Evolutionary conservation across 1,140 invertebrate species (phyloP).

Genomic region (Holcopasites calliopsidis): DNA sequence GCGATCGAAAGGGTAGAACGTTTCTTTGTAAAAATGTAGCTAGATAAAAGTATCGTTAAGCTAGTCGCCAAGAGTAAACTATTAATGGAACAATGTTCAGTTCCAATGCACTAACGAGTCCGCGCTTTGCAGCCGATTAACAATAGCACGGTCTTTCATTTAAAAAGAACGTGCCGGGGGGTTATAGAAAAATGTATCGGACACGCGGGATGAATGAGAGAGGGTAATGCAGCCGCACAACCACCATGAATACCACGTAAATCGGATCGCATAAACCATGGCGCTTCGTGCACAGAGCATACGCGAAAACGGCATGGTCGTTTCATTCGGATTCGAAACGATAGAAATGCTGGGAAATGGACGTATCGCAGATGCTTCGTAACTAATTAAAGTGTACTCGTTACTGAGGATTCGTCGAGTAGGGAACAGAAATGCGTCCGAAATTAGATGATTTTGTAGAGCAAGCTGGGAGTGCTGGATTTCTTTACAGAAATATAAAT

Average conservation of each 20-base stretch:
- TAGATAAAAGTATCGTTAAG: no score
- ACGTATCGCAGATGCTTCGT: conserved; percentile 22
- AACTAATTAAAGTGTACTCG: conserved; percentile 33
- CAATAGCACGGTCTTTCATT: conserved; percentile 19
- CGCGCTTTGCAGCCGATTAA: conserved; percentile 13
- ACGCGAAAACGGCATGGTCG: not conserved
- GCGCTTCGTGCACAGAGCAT: not conserved
- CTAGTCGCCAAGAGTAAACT: no score
- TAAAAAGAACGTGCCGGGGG: not conserved
- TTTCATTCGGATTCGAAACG: not conserved
- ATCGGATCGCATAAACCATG: conserved; percentile 28
- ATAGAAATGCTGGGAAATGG: not conserved
- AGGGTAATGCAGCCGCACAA: not conserved
- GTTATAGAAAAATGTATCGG: not conserved
- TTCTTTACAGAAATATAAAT: no score
- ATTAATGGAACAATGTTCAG: no score
- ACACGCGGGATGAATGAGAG: not conserved
- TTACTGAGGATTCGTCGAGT: no score
- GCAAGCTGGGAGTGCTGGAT: no score
- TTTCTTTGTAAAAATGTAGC: no score
- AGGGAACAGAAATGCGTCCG: no score
- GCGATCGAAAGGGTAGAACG: no score
- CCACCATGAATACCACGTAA: conserved; percentile 13
- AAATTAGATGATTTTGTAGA: no score
- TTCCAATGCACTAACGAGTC: not conserved